phyloP scores from a whole-genome alignment of 2,113 vertebrate species.

The Telmatochromis bifrenatus region DNA sequence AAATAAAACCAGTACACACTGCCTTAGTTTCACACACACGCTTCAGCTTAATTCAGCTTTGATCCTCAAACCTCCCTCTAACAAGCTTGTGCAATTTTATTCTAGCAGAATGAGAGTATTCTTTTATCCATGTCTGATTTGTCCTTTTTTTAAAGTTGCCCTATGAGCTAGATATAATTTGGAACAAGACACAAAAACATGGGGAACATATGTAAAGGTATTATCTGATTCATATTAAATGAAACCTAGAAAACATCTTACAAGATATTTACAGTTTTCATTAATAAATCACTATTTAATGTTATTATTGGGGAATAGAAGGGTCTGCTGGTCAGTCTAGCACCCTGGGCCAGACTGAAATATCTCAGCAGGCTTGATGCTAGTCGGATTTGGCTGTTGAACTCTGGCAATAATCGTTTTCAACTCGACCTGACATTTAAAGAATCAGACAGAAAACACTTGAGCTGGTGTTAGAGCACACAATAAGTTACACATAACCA shows the following conservation, averaged over 20 bases:
- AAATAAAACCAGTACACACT: background rate
- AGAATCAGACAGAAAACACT: background rate
- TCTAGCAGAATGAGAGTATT: background rate
- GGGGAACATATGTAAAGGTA: background rate
- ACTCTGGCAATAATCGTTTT: background rate
- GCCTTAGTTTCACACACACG: background rate
- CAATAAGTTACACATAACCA: background rate
- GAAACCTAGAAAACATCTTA: background rate
- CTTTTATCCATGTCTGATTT: background rate
- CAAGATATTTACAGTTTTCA: rapidly evolving
- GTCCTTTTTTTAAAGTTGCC: background rate
- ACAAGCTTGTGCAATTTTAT: background rate
- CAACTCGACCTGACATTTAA: background rate
- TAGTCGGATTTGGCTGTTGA: background rate
- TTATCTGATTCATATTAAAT: background rate
- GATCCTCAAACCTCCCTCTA: background rate
- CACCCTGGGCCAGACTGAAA: background rate
- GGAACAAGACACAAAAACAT: background rate
- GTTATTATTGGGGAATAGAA: background rate
- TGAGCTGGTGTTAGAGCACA: background rate
- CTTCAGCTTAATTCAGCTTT: background rate
- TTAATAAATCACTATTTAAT: background rate
- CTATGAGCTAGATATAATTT: background rate
- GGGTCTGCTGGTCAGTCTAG: background rate
- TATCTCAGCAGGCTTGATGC: background rate